A percentile compares a stretch with the other conserved stretches of the same genome.
Conservation (phyloP, 2,888 invertebrate species). For the Apocheima hispidaria region DNA sequence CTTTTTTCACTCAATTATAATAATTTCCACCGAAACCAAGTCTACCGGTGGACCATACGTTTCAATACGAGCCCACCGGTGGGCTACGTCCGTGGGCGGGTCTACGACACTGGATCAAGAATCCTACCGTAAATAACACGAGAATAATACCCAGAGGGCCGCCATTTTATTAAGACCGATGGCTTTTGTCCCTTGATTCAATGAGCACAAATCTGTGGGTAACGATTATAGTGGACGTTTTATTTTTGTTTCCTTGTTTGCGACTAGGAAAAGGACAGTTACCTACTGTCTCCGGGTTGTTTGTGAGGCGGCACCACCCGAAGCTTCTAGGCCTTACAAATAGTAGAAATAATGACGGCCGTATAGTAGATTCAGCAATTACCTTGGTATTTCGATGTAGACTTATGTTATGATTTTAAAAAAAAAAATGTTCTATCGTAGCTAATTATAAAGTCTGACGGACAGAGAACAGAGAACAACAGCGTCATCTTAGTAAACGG, state of each 20-base stretch:
- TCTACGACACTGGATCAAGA: slow-evolving; percentile 31
- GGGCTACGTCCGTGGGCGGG: slow-evolving; percentile 31
- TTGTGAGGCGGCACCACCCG: too few species aligned
- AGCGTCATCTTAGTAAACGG: too few species aligned
- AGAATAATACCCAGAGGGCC: slow-evolving; percentile 39
- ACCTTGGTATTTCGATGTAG: too few species aligned
- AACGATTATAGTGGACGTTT: neutral
- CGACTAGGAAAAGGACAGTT: neutral
- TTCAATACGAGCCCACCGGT: neutral
- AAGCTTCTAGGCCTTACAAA: too few species aligned
- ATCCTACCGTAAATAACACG: slow-evolving; percentile 35
- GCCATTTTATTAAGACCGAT: slow-evolving; percentile 45
- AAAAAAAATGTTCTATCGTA: too few species aligned
- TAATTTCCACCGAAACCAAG: too few species aligned
- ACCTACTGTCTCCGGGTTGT: neutral
- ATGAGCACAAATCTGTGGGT: slow-evolving; percentile 4
- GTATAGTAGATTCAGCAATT: too few species aligned
- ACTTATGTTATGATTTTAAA: too few species aligned
- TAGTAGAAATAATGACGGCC: too few species aligned
- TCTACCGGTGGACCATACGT: neutral
- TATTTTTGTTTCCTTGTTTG: slow-evolving; percentile 11
- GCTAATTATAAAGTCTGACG: too few species aligned
- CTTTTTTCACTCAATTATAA: too few species aligned
- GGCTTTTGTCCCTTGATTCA: slow-evolving; percentile 25
- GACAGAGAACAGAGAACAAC: too few species aligned